Percentiles rank a stretch among this genome's conserved stretches.
Evolutionary conservation across 2,888 invertebrate genomes (phyloP).

Genomic region (Agrochola lychnidis): DNA sequence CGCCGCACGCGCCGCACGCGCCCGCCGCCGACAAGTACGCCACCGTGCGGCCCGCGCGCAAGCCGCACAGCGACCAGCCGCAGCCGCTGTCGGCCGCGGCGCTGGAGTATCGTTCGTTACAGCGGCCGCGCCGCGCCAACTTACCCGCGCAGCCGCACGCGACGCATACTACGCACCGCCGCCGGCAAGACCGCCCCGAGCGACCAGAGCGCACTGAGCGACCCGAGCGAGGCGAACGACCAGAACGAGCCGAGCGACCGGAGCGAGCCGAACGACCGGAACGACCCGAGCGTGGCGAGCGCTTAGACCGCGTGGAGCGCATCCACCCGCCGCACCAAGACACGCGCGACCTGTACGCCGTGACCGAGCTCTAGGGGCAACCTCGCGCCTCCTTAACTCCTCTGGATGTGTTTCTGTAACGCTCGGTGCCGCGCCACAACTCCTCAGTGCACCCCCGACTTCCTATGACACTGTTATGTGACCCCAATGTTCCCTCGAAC

Average conservation of each 20-base stretch:
- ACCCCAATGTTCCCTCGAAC: conserved; percentile 41
- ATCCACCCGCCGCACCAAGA: conserved; percentile 70
- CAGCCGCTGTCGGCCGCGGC: conserved; percentile 90
- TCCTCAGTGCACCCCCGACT: conserved; percentile 28
- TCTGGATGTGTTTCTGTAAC: conserved; percentile 51
- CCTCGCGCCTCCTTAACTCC: conserved; percentile 56
- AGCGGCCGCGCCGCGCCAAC: conserved; percentile 87
- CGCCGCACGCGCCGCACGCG: conserved; percentile 76
- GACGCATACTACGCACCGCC: conserved; percentile 87
- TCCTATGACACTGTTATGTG: conserved; percentile 46
- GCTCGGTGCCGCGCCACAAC: conserved; percentile 21
- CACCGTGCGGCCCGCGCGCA: conserved; percentile 84
- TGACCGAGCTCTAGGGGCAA: conserved; percentile 86
- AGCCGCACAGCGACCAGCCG: conserved; percentile 77
- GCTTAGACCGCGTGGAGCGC: conserved; percentile 57
- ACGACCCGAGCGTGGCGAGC: conserved; percentile 41
- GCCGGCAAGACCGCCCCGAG: conserved; percentile 91
- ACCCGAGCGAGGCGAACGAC: conserved; percentile 83
- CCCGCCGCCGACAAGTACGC: conserved; percentile 83
- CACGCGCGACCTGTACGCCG: conserved; percentile 93
- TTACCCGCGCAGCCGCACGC: conserved; percentile 80
- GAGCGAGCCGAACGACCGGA: conserved; percentile 82
- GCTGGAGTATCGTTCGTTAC: conserved; percentile 91
- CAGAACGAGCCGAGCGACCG: conserved; percentile 92
- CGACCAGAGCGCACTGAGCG: conserved; percentile 66